phyloP scores from a whole-genome alignment of 2,888 invertebrate genomes.

The Mesorhabditis belari region DNA sequence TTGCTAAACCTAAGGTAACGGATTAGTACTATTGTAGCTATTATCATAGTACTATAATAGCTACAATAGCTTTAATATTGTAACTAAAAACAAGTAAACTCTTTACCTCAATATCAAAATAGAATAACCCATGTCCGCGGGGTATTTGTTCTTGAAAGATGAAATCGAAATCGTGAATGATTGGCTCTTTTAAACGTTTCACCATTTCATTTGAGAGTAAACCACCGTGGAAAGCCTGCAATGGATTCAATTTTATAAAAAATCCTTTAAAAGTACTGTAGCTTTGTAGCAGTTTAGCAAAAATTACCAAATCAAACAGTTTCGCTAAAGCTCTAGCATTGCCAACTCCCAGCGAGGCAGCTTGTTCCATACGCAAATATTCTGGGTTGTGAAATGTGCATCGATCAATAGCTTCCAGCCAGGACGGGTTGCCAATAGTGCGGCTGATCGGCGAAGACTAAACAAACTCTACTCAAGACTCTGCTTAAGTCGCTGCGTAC shows the following conservation, averaged over 20 bases:
- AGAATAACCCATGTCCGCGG: slow-evolving; percentile 37
- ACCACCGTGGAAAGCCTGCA: slow-evolving; percentile 25
- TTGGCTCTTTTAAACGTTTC: slow-evolving; percentile 18
- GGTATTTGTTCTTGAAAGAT: slow-evolving; percentile 24
- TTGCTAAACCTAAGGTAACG: too few relatives aligned
- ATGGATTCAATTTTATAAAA: too few relatives aligned
- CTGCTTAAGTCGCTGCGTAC: too few relatives aligned
- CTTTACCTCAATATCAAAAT: slow-evolving; percentile 20
- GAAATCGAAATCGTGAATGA: slow-evolving; percentile 26
- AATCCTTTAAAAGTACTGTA: too few relatives aligned
- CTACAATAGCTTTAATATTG: too few relatives aligned
- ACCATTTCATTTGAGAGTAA: slow-evolving; percentile 22
- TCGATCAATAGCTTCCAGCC: slow-evolving; percentile 31
- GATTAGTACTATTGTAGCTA: too few relatives aligned
- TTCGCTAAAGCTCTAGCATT: slow-evolving; percentile 44
- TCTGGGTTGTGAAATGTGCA: slow-evolving; percentile 47
- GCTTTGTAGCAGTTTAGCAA: too few relatives aligned
- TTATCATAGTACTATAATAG: too few relatives aligned
- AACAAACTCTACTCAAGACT: neutral
- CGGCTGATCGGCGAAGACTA: slow-evolving; percentile 26
- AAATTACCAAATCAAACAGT: slow-evolving; percentile 37
- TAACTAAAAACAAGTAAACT: too few relatives aligned
- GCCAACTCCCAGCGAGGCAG: slow-evolving; percentile 47
- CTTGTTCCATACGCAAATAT: slow-evolving; percentile 40
- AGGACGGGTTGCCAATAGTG: slow-evolving; percentile 28